phyloP scores from a whole-genome alignment of 2,113 vertebrate genomes.

The Syrmaticus mikado region DNA sequence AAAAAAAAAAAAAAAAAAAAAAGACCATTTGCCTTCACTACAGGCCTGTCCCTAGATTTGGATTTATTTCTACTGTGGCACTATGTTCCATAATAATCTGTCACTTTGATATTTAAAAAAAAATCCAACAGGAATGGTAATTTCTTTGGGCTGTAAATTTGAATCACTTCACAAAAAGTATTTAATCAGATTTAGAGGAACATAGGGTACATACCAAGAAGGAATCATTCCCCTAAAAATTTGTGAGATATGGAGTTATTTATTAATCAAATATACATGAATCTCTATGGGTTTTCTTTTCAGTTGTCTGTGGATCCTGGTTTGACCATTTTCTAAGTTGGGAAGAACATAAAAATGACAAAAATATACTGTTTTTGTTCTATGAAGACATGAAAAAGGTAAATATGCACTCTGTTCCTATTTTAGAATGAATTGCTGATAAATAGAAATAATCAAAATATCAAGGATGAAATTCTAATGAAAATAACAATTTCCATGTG shows the following conservation, averaged over 20 bases:
- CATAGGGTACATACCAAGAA: not conserved
- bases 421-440: not conserved
- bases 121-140: not conserved
- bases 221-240: not conserved
- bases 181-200: not conserved
- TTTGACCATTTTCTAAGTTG: slow-evolving; percentile 80
- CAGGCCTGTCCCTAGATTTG: not conserved
- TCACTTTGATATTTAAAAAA: not conserved
- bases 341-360: slow-evolving; percentile 71
- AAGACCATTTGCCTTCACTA: not conserved
- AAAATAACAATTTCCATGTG: not conserved
- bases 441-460: not conserved
- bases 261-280: not conserved
- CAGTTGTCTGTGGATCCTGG: slow-evolving; percentile 81
- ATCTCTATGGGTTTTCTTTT: not conserved
- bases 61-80: not conserved
- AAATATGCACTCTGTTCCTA: slow-evolving; percentile 2
- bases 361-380: slow-evolving; percentile 75
- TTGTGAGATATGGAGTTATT: not conserved
- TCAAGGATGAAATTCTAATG: not conserved
- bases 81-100: not conserved
- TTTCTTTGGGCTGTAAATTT: not conserved
- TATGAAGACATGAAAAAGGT: slow-evolving; percentile 83
- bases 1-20: no score
- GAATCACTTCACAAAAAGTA: not conserved